phyloP scores from a whole-genome alignment of 2,888 invertebrate genomes.

The Blastobasis lacticolella region DNA sequence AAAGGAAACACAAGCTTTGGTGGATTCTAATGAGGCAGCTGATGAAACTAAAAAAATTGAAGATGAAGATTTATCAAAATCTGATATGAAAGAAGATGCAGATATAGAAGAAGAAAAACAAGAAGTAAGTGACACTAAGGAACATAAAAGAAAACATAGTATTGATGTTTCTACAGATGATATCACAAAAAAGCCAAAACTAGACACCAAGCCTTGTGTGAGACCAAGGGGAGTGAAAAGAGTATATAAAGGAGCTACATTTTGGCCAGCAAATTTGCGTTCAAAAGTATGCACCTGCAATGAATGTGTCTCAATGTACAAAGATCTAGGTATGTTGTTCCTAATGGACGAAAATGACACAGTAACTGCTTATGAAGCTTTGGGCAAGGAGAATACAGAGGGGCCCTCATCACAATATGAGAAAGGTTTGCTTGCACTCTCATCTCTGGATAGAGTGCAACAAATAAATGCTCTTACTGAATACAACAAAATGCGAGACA shows the following conservation, averaged over 20 bases:
- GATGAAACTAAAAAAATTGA: not conserved
- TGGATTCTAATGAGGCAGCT: not conserved
- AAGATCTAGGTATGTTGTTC: slow-evolving; percentile 79
- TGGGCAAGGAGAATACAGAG: slow-evolving; percentile 77
- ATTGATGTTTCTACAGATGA: slow-evolving; percentile 27
- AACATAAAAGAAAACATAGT: slow-evolving; percentile 48
- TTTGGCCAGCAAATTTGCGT: slow-evolving; percentile 86
- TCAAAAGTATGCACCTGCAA: slow-evolving; percentile 82
- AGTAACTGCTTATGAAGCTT: slow-evolving; percentile 85
- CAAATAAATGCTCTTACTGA: slow-evolving; percentile 90
- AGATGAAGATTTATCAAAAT: not conserved
- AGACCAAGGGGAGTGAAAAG: slow-evolving; percentile 44
- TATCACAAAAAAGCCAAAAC: slow-evolving; percentile 41
- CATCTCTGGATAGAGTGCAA: slow-evolving; percentile 85
- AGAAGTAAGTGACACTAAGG: slow-evolving; percentile 12
- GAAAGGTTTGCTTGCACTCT: slow-evolving; percentile 84
- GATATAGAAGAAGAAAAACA: too few relatives aligned
- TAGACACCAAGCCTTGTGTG: slow-evolving; percentile 30
- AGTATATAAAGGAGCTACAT: slow-evolving; percentile 76
- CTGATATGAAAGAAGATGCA: not conserved
- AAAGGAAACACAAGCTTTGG: too few relatives aligned
- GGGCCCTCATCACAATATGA: slow-evolving; percentile 77
- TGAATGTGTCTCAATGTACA: slow-evolving; percentile 81
- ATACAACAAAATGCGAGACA: slow-evolving; percentile 91
- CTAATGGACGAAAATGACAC: slow-evolving; percentile 88